Conservation (phyloP, 2,797 vertebrate species). For the Mergus octosetaceus region DNA sequence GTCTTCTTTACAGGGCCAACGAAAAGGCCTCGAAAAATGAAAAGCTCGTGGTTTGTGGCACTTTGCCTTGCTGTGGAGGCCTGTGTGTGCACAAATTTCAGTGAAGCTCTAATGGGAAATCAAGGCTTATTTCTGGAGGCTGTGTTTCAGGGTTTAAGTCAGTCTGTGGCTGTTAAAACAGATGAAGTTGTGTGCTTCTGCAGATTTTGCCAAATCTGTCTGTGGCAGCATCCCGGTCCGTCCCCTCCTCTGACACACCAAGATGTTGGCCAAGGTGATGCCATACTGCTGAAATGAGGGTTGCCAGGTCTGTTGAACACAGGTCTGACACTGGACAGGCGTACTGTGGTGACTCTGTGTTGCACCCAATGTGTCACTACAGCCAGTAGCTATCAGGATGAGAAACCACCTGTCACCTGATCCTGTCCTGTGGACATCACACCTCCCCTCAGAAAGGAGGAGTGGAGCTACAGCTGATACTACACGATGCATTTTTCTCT, state of each 20-base stretch:
- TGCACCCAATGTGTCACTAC: rapidly evolving
- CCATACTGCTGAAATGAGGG: rapidly evolving
- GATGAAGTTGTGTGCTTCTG: rapidly evolving
- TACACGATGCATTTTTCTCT: not conserved
- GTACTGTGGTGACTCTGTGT: not conserved
- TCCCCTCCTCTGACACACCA: not conserved
- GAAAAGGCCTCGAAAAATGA: not conserved
- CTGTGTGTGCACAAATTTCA: not conserved
- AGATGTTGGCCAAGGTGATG: not conserved
- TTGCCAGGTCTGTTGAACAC: not conserved
- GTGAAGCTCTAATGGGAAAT: not conserved
- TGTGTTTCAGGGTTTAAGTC: not conserved
- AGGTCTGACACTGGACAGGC: not conserved
- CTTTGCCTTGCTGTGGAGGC: not conserved
- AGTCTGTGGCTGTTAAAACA: not conserved
- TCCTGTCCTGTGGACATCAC: not conserved
- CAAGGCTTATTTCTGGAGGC: not conserved
- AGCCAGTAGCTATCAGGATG: not conserved
- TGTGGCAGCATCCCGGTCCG: not conserved
- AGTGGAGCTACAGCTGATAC: not conserved
- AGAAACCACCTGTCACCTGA: rapidly evolving
- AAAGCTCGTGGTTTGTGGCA: rapidly evolving
- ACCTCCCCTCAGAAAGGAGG: not conserved
- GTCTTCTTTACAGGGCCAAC: not conserved
- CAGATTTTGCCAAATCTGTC: not conserved